Conservation (phyloP, 2,113 vertebrate species). For the Apodemus sylvaticus region DNA sequence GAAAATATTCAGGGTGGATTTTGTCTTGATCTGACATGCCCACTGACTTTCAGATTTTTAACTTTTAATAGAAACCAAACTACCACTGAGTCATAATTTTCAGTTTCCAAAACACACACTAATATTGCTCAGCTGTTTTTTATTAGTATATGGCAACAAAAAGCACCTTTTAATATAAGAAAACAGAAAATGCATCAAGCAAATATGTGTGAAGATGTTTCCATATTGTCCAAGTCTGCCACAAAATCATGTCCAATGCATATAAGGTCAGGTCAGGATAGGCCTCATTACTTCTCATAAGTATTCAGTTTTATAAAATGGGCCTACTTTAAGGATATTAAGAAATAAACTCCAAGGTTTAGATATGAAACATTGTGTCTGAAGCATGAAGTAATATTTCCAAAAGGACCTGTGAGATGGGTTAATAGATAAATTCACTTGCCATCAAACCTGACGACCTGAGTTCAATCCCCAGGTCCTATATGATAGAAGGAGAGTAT, state of each 20-base stretch:
- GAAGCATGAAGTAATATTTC: conserved; percentile 29
- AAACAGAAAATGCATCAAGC: not conserved
- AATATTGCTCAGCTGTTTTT: conserved; percentile 17
- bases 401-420: not conserved
- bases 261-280: not conserved
- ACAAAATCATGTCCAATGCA: conserved; percentile 11
- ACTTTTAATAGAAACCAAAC: conserved; percentile 13
- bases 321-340: conserved; percentile 33
- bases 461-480: not conserved
- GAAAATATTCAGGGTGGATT: not conserved
- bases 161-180: conserved; percentile 3
- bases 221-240: not conserved
- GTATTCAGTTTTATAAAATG: conserved; percentile 47
- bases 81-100: conserved; percentile 20
- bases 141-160: conserved; percentile 17
- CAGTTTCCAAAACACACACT: conserved; percentile 8
- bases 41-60: not conserved
- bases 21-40: not conserved
- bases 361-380: not conserved
- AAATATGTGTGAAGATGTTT: not conserved
- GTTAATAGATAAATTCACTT: not conserved
- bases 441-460: not conserved
- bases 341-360: conserved; percentile 40
- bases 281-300: conserved; percentile 7
- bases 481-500: not conserved